Base-by-base conservation (phyloP, 1,140 invertebrate genomes). In the Druon quercuslanigerum region DNA sequence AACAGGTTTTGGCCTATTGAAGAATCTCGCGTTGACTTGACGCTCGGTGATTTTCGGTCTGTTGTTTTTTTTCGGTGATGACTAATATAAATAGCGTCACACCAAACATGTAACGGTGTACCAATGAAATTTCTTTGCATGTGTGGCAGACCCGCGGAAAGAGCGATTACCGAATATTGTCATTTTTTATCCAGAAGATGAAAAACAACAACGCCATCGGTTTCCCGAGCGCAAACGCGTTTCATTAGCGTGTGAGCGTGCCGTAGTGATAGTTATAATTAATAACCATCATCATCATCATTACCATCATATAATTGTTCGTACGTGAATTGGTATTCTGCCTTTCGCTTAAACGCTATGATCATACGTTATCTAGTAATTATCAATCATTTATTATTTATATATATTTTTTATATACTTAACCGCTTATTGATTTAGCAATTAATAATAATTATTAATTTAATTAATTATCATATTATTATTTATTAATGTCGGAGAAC, bases 401-500 rank as follows among this genome's bases (percentile, higher is more conserved):
- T 66, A 66, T 66, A 33, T 56, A 25, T 57, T 66, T 40, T 66
- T 66, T 66, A 83, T 89, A 87, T 87, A 87, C 86, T 90, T 89
- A 88, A 82, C 85, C 83, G 84, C 83, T 87, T 87, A 88, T 86
- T 86, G 87, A 88, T 89, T 87, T 89, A 88, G 85, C 86, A 87
- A 87, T 89, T 90, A 91, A 86, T 90, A 88, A 88, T 89, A 88
- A 87, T 84, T 83, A 81, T 86, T 84, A 81, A 86, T 85, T 88
- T 86, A 86, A 81, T 84, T 89, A 81, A 89, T 89, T 86, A 88
- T 89, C 86, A 86, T 86, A 87, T 86, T 88, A 88, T 88, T 89
- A 87, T 87, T 87, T 87, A 89, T 89, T 88, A 88, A 90, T 90
- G 85, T 90, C 86, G 85, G 88, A 90, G 89, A 90, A 90, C 82